Evolutionary conservation across 2,113 vertebrate genomes (phyloP).

Genomic region (Physeter macrocephalus): DNA sequence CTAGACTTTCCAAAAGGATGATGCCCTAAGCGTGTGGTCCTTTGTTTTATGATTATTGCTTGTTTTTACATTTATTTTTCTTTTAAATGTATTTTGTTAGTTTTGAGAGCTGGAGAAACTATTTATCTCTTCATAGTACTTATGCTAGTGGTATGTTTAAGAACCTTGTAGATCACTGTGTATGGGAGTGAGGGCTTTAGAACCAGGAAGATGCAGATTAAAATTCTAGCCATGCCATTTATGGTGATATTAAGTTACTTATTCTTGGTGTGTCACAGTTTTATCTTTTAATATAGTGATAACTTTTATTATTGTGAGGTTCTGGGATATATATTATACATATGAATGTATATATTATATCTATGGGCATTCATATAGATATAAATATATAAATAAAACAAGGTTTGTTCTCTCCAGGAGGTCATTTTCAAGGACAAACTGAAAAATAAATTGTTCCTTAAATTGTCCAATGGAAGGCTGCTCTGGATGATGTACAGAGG

Average conservation of each 20-base stretch:
- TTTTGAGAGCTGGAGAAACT: background rate
- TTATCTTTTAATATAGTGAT: background rate
- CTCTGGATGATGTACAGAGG: background rate
- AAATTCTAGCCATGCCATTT: background rate
- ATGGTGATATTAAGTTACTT: background rate
- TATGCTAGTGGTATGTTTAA: background rate
- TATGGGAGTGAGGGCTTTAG: background rate
- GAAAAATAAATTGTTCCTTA: background rate
- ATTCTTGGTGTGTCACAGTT: background rate
- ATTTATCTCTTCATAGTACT: background rate
- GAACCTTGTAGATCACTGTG: background rate
- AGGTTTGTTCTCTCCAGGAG: background rate
- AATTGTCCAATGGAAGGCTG: background rate
- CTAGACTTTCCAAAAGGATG: background rate
- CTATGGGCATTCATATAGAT: background rate
- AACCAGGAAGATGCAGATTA: background rate
- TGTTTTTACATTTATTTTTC: conserved; percentile 29
- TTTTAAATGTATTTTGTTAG: conserved; percentile 12
- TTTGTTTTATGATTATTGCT: background rate
- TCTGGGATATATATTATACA: background rate
- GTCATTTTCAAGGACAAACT: background rate
- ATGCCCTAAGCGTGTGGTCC: background rate
- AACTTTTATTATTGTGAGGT: background rate
- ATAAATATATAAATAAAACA: background rate
- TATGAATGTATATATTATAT: background rate